These are phyloP conservation scores for Megaleporinus macrocephalus DNA, from an alignment of 2,113 vertebrate genomes.

Conservation along the genomic window DNA sequence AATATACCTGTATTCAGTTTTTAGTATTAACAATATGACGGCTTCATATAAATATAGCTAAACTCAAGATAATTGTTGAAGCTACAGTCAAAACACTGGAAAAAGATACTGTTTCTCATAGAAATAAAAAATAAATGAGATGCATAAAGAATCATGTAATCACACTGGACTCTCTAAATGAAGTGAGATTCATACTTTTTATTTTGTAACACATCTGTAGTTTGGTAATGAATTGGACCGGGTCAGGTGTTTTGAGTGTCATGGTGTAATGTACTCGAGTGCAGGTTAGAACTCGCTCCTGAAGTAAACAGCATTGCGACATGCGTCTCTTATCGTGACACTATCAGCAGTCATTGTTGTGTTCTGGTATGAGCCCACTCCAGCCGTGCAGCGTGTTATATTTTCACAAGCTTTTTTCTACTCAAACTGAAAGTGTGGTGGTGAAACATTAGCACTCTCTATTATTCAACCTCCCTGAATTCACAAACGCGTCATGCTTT, in stretches of 20 bases:
- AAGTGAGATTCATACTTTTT: too few relatives aligned
- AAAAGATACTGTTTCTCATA: too few relatives aligned
- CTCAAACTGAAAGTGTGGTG: slow-evolving; percentile 38
- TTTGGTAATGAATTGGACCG: too few relatives aligned
- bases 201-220: too few relatives aligned
- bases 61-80: too few relatives aligned
- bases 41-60: too few relatives aligned
- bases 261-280: background rate
- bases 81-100: too few relatives aligned
- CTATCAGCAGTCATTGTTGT: background rate
- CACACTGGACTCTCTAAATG: too few relatives aligned
- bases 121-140: too few relatives aligned
- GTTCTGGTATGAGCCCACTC: background rate
- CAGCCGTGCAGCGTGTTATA: background rate
- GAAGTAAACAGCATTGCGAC: background rate
- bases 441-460: slow-evolving; percentile 50
- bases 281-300: slow-evolving; percentile 10
- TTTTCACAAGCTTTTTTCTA: background rate
- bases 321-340: background rate
- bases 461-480: background rate
- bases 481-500: slow-evolving; percentile 5
- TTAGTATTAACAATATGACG: too few relatives aligned
- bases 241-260: background rate
- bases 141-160: too few relatives aligned
- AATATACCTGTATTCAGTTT: too few relatives aligned